Base-by-base conservation (phyloP, 2,797 vertebrate species). In the Pseudochirops corinnae region DNA sequence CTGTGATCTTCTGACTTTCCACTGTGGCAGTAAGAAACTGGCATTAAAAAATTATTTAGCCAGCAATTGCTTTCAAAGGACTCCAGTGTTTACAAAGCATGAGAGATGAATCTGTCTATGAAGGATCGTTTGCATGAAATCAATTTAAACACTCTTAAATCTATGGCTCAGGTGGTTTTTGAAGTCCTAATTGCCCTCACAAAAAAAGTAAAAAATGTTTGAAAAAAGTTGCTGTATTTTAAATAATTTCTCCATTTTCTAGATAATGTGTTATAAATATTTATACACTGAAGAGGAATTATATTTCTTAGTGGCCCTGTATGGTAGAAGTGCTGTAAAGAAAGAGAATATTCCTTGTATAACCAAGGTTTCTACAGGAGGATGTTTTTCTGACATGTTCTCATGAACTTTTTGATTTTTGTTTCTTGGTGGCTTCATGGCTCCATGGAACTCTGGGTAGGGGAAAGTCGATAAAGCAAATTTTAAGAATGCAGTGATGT, bases 141-240 rank as follows among this genome's bases (percentile, higher is more conserved):
- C 87, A 33, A 92, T 97, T 96, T 96, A 93, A 93, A 39, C 57
- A 91, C 92, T 93, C 93, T 14, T 87, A 92, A 95, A 96, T 96
- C 96, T 97, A 97, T 56, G 94, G 91, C 58, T 56, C 93, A 95
- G 92, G 93, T 97, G 95, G 56, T 94, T 39, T 97, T 95, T 97
- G 67, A 96, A 97, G 95, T 94, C 33, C 94, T 97, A 97, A 97
- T 98, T 98, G 97, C 74, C 91, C 93, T 93, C 94, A 93, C 95
- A 91, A 94, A 97, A 55, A 58, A 96, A 94, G 95, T 60, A 60
- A 67, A 90, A 0, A 58, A 92, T 91, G 12, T 33, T 94, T 93
- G 93, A n/a, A 97, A 97, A 98, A 93, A 52, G 93, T 95, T 92
- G 93, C 29, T 97, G 56, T 5, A 26, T 82, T 93, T 96, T 98